These are phyloP conservation scores for Aurelia coerulea DNA, from an alignment of 30 jellyfish, hydroid and myxozoan genomes.

Conservation along the genomic window DNA sequence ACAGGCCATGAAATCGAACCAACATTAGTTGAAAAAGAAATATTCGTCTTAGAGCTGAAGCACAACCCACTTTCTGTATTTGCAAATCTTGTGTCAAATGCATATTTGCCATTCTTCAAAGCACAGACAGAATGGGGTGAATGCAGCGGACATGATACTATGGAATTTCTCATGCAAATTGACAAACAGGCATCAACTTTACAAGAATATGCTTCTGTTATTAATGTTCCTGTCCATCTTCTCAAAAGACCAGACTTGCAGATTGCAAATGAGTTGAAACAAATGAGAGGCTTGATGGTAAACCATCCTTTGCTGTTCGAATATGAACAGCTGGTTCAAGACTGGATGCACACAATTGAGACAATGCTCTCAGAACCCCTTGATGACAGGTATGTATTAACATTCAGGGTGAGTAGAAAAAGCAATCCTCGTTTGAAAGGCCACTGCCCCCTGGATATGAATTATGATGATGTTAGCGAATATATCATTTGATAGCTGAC, in stretches of 20 bases:
- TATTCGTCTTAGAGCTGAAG: constrained; percentile 72
- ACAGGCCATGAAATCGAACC: constrained; percentile 66
- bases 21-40: constrained; percentile 68
- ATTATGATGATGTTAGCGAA: too few relatives aligned
- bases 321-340: constrained; percentile 72
- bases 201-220: constrained; percentile 68
- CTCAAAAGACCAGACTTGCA: constrained; percentile 72
- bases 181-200: constrained; percentile 71
- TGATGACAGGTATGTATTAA: constrained; percentile 65
- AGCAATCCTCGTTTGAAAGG: too few relatives aligned
- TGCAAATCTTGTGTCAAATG: constrained; percentile 47
- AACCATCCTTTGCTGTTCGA: constrained; percentile 62
- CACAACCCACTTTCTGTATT: constrained; percentile 50
- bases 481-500: too few relatives aligned
- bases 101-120: constrained; percentile 47
- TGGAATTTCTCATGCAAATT: constrained; percentile 53
- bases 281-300: constrained; percentile 57
- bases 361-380: constrained; percentile 60
- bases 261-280: constrained; percentile 55
- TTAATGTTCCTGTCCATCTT: constrained; percentile 58
- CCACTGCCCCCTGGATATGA: too few relatives aligned
- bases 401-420: too few relatives aligned
- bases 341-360: constrained; percentile 84
- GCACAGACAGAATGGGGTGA: constrained; percentile 72
- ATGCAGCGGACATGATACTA: constrained; percentile 50